Evolutionary conservation across 2,113 vertebrate genomes (phyloP), one percentile per base, ranked within the genome.

Genomic region (Murina feae): DNA sequence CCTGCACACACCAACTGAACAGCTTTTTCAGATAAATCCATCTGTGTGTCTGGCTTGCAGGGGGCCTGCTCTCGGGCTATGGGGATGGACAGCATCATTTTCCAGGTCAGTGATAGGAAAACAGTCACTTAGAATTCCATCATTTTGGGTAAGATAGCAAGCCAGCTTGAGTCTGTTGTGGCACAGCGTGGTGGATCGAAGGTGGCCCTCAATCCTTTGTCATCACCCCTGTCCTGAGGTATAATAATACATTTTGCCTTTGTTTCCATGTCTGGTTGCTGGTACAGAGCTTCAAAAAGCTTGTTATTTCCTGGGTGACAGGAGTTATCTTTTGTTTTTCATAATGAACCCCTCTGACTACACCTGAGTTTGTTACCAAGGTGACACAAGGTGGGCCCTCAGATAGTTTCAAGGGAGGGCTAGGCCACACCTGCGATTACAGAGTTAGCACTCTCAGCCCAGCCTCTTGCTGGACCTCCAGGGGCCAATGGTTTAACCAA

Each of bases 271-370:
- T 91, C 37, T 32, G n/a, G 20, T 51, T 92, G 55, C 23, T 90
- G 63, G 55, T n/a, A 95, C 39, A 96, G 35, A 74, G 28, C 9
- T 89, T 95, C 66, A 72, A 51, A 91, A 76, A 28, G 44, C 51
- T 63, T 32, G 28, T 30, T 14, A 66, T 66, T 65, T 68, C 68
- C 79, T 49, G 30, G 51, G 35, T 10, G 32, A 78, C 17, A 51
- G 32, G 32, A 44, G 13, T 42, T 42, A 39, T 30, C 72, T 75
- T 86, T 81, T 86, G 18, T 78, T 81, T 65, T 42, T 85, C 60
- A 89, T 53, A 93, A 75, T 23, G 76, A 87, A 69, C 2, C 32
- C 35, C 53, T 87, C 4, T 12, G n/a, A 76, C 51, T 63, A 28
- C 8, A 37, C 12, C 28, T 37, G 39, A 65, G 68, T 44, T 88